Evolutionary conservation across 1,140 invertebrate genomes (phyloP).

Genomic region (Drosophila kanapiae): DNA sequence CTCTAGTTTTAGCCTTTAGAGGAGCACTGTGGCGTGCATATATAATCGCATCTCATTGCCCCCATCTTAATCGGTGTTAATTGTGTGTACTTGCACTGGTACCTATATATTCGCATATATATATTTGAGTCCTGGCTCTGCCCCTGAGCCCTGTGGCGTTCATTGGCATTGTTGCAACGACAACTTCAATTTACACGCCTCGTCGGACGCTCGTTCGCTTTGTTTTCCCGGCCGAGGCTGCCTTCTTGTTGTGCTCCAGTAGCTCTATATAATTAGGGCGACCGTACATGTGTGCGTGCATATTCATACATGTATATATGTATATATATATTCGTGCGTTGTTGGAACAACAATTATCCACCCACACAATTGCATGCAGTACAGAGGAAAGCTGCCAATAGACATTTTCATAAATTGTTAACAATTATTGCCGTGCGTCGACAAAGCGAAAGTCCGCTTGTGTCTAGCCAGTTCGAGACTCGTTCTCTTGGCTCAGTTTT

Average conservation of each 20-base stretch:
- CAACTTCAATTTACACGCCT: constrained; percentile 73
- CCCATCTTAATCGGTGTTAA: constrained; percentile 64
- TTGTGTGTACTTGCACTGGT: constrained; percentile 36
- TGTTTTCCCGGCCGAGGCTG: constrained; percentile 43
- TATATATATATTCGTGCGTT: constrained; percentile 23
- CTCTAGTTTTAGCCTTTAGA: constrained; percentile 5
- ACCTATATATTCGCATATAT: constrained; percentile 1
- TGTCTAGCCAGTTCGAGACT: constrained; percentile 31
- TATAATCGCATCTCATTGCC: constrained; percentile 17
- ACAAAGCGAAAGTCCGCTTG: constrained; percentile 58
- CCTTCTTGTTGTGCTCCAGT: constrained; percentile 57
- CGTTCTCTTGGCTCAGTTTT: constrained; percentile 22
- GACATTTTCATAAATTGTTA: constrained; percentile 81
- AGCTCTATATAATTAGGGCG: constrained; percentile 68
- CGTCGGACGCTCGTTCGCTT: constrained; percentile 44
- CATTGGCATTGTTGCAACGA: constrained; percentile 56
- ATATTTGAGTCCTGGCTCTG: constrained; percentile 10
- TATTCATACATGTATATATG: background rate
- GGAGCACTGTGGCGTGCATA: constrained; percentile 11
- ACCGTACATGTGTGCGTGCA: background rate
- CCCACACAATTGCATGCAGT: constrained; percentile 31
- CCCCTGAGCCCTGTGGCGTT: constrained; percentile 28
- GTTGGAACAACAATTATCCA: constrained; percentile 55
- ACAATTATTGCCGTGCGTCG: constrained; percentile 65
- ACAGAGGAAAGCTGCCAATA: constrained; percentile 46